A percentile compares a stretch with the other conserved stretches of the same genome.
phyloP scores from a whole-genome alignment of 2,888 invertebrate species.

The Sicus ferrugineus region DNA sequence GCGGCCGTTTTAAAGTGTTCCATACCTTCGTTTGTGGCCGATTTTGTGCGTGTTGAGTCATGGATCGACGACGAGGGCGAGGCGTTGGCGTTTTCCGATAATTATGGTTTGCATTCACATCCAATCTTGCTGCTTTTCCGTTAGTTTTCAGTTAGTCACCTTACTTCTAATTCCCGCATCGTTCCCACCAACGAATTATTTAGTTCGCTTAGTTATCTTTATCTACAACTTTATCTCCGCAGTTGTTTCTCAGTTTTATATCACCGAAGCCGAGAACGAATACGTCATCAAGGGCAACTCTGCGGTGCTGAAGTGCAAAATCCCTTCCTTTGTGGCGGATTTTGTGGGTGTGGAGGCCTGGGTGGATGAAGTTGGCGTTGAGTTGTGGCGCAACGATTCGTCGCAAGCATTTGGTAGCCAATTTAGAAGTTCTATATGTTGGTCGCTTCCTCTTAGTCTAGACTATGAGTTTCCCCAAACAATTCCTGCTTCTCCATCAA shows the following conservation, averaged over 20 bases:
- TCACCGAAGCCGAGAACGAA: constrained; percentile 91
- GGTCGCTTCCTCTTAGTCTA: neutral
- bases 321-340: constrained; percentile 92
- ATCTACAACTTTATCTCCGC: constrained; percentile 50
- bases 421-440: neutral
- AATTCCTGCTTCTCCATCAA: constrained; percentile 1
- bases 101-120: constrained; percentile 57
- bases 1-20: constrained; percentile 77
- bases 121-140: constrained; percentile 11
- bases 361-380: constrained; percentile 76
- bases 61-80: constrained; percentile 72
- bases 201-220: constrained; percentile 31
- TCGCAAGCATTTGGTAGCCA: constrained; percentile 56
- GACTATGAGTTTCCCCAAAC: neutral
- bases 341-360: constrained; percentile 87
- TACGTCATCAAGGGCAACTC: constrained; percentile 92
- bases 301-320: constrained; percentile 92
- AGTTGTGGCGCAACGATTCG: constrained; percentile 65
- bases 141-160: constrained; percentile 15
- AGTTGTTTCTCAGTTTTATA: constrained; percentile 90
- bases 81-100: constrained; percentile 56
- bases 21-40: constrained; percentile 78
- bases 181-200: constrained; percentile 11
- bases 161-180: constrained; percentile 12
- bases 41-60: constrained; percentile 75